phyloP scores from a whole-genome alignment of 2,888 invertebrate species.

The Euphydryas editha region DNA sequence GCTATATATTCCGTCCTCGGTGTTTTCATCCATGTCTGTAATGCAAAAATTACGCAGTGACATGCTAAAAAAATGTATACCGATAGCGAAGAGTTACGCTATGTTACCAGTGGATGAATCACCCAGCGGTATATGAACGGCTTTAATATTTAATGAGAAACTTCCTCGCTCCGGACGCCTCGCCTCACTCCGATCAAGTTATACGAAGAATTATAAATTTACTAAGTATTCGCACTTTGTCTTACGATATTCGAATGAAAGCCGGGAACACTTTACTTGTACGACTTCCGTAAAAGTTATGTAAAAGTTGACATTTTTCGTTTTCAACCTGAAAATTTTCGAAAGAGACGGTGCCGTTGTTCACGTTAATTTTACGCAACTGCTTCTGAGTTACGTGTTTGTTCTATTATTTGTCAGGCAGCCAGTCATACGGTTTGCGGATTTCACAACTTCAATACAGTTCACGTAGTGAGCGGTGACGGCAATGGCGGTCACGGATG shows the following conservation, averaged over 20 bases:
- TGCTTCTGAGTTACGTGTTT: neutral
- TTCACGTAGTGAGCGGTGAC: slow-evolving; percentile 63
- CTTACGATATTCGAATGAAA: slow-evolving; percentile 57
- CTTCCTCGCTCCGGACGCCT: slow-evolving; percentile 53
- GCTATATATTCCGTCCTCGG: neutral
- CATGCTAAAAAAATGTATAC: neutral
- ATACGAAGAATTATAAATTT: slow-evolving; percentile 66
- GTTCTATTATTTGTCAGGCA: neutral
- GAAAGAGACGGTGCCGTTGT: neutral
- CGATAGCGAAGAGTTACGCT: neutral
- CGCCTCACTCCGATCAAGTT: slow-evolving; percentile 57
- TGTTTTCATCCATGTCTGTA: neutral
- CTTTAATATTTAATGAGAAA: slow-evolving; percentile 75
- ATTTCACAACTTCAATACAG: slow-evolving; percentile 46
- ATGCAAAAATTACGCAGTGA: neutral
- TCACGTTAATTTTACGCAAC: neutral
- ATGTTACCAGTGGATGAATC: slow-evolving; percentile 7
- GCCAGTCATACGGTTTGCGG: neutral
- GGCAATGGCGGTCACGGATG: slow-evolving; percentile 68
- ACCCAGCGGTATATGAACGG: slow-evolving; percentile 54
- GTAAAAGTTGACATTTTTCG: slow-evolving; percentile 7
- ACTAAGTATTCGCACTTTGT: slow-evolving; percentile 53
- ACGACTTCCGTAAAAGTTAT: slow-evolving; percentile 19
- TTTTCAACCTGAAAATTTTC: neutral
- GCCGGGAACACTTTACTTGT: slow-evolving; percentile 25